Conservation (phyloP, 2,797 vertebrate species). For the Typhlichthys eigenmanni region DNA sequence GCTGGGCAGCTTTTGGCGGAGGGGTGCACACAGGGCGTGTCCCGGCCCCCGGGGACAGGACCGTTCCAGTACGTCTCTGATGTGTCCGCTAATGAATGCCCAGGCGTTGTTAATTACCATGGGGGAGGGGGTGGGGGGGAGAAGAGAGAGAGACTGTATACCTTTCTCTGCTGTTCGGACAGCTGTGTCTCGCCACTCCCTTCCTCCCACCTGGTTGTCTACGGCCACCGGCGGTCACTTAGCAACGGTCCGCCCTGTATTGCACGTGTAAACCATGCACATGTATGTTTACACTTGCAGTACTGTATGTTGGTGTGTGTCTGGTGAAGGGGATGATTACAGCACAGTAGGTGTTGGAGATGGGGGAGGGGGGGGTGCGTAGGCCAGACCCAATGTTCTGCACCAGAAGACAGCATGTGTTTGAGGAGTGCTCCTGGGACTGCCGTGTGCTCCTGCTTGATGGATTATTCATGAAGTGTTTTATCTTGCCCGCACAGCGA, state of each 20-base stretch:
- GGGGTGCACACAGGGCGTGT: constrained; percentile 3
- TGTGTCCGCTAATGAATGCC: constrained; percentile 42
- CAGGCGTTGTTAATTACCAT: constrained; percentile 55
- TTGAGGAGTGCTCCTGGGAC: constrained; percentile 40
- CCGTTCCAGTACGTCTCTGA: constrained; percentile 26
- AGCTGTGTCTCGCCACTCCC: constrained; percentile 14
- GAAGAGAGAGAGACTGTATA: constrained; percentile 16
- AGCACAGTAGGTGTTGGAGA: constrained; percentile 51
- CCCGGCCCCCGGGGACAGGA: constrained; percentile 18
- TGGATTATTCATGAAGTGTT: constrained; percentile 58
- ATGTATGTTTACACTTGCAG: not conserved
- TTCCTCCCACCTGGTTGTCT: constrained; percentile 4
- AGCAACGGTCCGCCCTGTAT: no score
- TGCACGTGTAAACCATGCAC: not conserved
- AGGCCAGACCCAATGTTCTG: constrained; percentile 72
- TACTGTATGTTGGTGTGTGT: constrained; percentile 1
- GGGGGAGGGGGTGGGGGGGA: constrained; percentile 26
- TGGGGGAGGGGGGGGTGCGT: constrained; percentile 48
- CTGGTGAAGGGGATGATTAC: constrained; percentile 56
- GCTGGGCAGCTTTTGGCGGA: constrained; percentile 26
- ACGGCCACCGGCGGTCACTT: no score
- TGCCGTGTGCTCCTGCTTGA: constrained; percentile 42
- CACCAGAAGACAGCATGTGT: constrained; percentile 62
- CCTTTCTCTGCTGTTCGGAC: constrained; percentile 24
- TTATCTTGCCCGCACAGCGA: constrained; percentile 82